Evolutionary conservation across 2,113 vertebrate species (phyloP).

Genomic region (Amphilophus citrinellus): DNA sequence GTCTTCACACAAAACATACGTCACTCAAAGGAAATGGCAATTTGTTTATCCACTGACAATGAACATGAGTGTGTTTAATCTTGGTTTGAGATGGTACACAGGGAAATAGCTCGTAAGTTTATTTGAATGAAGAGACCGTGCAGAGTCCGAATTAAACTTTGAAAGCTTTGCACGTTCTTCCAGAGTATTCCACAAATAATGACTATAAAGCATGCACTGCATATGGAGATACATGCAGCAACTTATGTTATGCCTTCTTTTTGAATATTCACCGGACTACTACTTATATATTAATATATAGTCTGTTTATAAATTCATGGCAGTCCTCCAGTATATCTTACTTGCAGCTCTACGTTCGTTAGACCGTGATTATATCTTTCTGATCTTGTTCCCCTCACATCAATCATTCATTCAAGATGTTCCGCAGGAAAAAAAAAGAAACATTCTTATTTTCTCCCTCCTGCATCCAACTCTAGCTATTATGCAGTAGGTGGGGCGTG

Average conservation of each 20-base stretch:
- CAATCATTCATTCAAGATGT: conserved; percentile 87
- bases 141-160: conserved; percentile 7
- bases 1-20: conserved; percentile 64
- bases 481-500: conserved; percentile 83
- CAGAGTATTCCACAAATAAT: conserved; percentile 1
- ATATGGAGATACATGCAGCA: conserved; percentile 12
- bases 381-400: conserved; percentile 81
- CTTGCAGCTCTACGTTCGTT: conserved; percentile 71
- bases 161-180: conserved; percentile 7
- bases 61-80: conserved; percentile 66
- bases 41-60: conserved; percentile 69
- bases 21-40: conserved; percentile 71
- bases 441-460: conserved; percentile 83
- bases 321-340: conserved; percentile 74
- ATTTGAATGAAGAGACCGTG: conserved; percentile 11
- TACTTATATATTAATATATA: conserved; percentile 78
- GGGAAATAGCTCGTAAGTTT: conserved; percentile 23
- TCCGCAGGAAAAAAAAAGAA: conserved; percentile 66
- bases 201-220: conserved; percentile 14
- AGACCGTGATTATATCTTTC: conserved; percentile 80
- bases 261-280: conserved; percentile 71
- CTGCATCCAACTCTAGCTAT: conserved; percentile 81
- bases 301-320: conserved; percentile 75
- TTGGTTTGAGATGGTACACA: conserved; percentile 28
- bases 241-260: conserved; percentile 55